phyloP scores from a whole-genome alignment of 2,797 vertebrate genomes.

The Anabacerthia variegaticeps region DNA sequence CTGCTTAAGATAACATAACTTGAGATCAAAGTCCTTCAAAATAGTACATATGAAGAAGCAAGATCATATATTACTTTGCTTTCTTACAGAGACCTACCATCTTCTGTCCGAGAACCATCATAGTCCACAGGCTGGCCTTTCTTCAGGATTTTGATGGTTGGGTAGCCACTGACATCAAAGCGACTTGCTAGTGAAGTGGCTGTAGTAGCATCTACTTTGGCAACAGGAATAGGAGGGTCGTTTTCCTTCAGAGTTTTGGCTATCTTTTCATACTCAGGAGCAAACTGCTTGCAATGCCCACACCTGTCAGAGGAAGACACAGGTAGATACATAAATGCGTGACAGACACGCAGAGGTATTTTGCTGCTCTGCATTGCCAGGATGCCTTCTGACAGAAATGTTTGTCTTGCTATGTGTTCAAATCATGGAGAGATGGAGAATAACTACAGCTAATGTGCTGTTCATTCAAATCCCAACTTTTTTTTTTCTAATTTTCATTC shows the following conservation, averaged over 20 bases:
- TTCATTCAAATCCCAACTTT: background rate
- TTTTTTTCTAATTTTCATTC: background rate
- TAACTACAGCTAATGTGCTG: background rate
- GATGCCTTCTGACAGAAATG: background rate
- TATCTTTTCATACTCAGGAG: conserved; percentile 93
- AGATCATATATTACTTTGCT: background rate
- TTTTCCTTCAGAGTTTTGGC: conserved; percentile 87
- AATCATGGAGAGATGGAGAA: background rate
- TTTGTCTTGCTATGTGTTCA: background rate
- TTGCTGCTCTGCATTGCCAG: background rate
- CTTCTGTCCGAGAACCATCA: conserved; percentile 87
- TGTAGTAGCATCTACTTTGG: conserved; percentile 91
- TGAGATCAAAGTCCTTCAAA: background rate
- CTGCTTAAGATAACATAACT: background rate
- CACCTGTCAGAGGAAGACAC: conserved; percentile 80
- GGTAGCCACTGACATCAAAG: conserved; percentile 94
- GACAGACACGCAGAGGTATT: fast-evolving
- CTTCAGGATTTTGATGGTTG: conserved; percentile 96
- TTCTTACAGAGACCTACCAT: conserved; percentile 74
- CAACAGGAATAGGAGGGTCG: conserved; percentile 91
- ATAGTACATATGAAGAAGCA: background rate
- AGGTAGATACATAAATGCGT: fast-evolving
- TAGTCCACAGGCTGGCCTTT: conserved; percentile 92
- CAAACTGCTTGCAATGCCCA: conserved; percentile 96
- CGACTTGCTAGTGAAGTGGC: conserved; percentile 80